Base-by-base conservation (phyloP, 1,140 invertebrate species). In the Ladona fulva region DNA sequence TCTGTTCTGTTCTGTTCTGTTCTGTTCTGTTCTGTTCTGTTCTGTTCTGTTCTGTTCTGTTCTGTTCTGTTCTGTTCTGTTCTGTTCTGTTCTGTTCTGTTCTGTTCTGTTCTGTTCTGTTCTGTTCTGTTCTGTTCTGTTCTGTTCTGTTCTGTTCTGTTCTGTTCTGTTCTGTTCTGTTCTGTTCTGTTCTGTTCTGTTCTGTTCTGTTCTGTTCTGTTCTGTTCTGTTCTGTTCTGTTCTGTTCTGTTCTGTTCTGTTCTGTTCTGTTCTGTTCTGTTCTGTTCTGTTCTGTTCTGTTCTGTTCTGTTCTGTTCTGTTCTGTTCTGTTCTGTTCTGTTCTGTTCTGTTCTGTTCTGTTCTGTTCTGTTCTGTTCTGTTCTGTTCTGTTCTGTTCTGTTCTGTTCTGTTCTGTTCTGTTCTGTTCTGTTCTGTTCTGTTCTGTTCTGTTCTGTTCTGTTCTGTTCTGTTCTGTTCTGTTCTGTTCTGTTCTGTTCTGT, bases 101-200 rank as follows among this genome's bases (percentile, higher is more conserved):
- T 79, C 78, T 78, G 77, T 78, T 79, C 77, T 78, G 73, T 79
- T 78, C 78, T 74, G 37, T 79, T 79, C 78, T 78, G 74, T 79
- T 79, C 78, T 78, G 74, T 79, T 79, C 78, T 78, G 74, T 79
- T 79, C 78, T 78, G 74, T 79, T 78, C 78, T 78, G 25, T 78
- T 78, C 78, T 79, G 42, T 79, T 78, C 78, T 78, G 42, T 79
- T 78, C 78, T 79, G 42, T 79, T 78, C 66, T 44, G 77, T 79
- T 79, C 78, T 79, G 77, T 78, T 79, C 77, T 78, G 77, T 79
- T 79, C 78, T 79, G 73, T 78, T 77, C 78, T 78, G 77, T 79
- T 79, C 78, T 78, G 77, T 78, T 79, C 76, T 78, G 77, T 78
- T 79, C 78, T 79, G 77, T 79, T 79, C 78, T 79, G 77, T 79